A percentile compares a stretch with the other conserved stretches of the same genome.
These are phyloP conservation scores for Hirtodrosophila histrioides DNA, from an alignment of 2,888 invertebrate genomes.

Conservation along the genomic window DNA sequence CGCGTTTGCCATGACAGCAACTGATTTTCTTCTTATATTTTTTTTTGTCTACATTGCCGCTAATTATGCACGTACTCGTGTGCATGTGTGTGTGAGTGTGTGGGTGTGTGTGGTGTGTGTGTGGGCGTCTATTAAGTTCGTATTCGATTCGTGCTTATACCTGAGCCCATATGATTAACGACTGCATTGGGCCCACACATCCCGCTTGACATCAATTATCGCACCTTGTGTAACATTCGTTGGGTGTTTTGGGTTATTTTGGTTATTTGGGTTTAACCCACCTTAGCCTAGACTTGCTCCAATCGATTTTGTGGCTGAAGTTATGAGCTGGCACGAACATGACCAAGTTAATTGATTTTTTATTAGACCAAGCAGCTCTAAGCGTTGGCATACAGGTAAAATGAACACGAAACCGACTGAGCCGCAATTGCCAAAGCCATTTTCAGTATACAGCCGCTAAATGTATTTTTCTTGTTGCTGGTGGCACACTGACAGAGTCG, in stretches of 20 bases:
- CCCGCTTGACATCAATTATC: slow-evolving; percentile 79
- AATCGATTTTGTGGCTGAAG: slow-evolving; percentile 45
- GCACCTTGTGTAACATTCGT: slow-evolving; percentile 48
- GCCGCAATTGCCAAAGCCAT: slow-evolving; percentile 18
- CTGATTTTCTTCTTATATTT: slow-evolving; percentile 17
- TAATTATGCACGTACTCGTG: slow-evolving; percentile 69
- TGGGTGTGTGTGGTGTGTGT: slow-evolving; percentile 25
- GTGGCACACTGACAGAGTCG: too few species aligned
- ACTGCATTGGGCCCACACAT: slow-evolving; percentile 45
- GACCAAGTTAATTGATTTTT: slow-evolving; percentile 74
- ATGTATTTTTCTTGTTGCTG: slow-evolving; percentile 29
- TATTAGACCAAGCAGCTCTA: slow-evolving; percentile 52
- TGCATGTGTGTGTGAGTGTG: slow-evolving; percentile 9
- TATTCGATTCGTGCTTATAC: slow-evolving; percentile 41
- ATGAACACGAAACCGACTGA: slow-evolving; percentile 4
- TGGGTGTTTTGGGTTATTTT: not conserved
- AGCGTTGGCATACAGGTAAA: slow-evolving; percentile 13
- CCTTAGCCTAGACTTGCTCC: not conserved
- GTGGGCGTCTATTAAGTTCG: slow-evolving; percentile 53
- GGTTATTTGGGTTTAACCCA: not conserved
- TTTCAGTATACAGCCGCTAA: slow-evolving; percentile 23
- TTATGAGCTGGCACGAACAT: slow-evolving; percentile 41
- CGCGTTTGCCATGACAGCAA: slow-evolving; percentile 43
- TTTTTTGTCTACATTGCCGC: slow-evolving; percentile 23
- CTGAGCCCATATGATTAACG: slow-evolving; percentile 68